Conservation (phyloP, 2,888 invertebrate species). For the Macrosiphum euphorbiae region DNA sequence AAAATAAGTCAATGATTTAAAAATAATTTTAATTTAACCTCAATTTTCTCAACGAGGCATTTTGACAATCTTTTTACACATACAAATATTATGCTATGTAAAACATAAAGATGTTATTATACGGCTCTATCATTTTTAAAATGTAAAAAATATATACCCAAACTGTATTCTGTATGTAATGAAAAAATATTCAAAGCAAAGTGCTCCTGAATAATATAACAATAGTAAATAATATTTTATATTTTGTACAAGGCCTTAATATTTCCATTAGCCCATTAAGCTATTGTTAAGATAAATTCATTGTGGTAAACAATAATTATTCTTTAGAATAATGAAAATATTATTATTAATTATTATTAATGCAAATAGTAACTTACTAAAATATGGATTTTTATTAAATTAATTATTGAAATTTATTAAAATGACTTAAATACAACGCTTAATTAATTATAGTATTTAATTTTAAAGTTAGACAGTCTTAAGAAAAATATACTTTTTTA, state of each 20-base stretch:
- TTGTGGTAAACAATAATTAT: constrained; percentile 10
- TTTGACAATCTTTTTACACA: neutral
- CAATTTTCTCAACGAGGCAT: neutral
- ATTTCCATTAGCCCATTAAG: constrained; percentile 9
- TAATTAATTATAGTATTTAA: neutral
- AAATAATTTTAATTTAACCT: neutral
- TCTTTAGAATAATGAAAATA: neutral
- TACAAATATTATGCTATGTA: neutral
- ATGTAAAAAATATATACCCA: neutral
- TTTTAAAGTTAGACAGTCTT: neutral
- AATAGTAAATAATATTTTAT: neutral
- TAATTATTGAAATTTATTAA: neutral
- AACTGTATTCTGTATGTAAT: neutral
- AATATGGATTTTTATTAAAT: constrained; percentile 10
- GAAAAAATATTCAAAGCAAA: constrained; percentile 4
- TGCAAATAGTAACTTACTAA: neutral
- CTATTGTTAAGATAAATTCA: constrained; percentile 13
- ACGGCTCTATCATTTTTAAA: neutral
- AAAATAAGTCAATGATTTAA: neutral
- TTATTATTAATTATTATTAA: constrained; percentile 41
- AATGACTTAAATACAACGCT: neutral
- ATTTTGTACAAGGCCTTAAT: neutral
- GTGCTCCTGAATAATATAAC: neutral
- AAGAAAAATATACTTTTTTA: neutral
- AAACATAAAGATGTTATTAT: neutral